Base-by-base conservation (phyloP, 2,797 vertebrate species). In the Rhinophrynus dorsalis region DNA sequence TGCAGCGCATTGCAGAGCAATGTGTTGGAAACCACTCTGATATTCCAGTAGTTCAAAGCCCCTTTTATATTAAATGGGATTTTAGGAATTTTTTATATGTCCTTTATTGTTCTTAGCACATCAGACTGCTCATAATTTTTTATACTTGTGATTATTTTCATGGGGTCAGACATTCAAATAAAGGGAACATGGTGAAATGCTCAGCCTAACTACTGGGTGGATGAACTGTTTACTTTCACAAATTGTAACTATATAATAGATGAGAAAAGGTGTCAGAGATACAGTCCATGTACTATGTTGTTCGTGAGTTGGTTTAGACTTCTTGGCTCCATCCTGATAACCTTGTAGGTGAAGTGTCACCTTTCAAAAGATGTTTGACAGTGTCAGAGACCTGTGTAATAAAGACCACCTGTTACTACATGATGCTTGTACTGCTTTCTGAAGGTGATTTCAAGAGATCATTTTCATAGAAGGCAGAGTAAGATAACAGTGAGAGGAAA, bases 221-320 rank as follows among this genome's bases (percentile, higher is more conserved):
- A 57, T 75, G 23, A 65, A 26, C 10, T 74, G 45, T 77, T 82
- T 80, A 77, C 45, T 66, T 77, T 78, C 40, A 60, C 42, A 79
- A 54, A 37, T 74, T 64, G 74, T 68, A 83, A 71, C 75, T 79
- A 78, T 81, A 65, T 75, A 78, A 80, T 78, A n/a, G 70, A 68
- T 62, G 44, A 30, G 37, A 27, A 81, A 81, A 76, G 45, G 77
- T 77, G 69, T 78, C 75, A 58, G 76, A 81, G 76, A 79, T 76
- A 76, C 60, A 84, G 79, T 72, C 67, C 78, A 74, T 83, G 86
- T 82, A 80, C 67, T 71, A 6, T 33, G 66, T 76, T 71, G 76
- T 81, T 68, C 78, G 75, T 56, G n/a, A 78, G 77, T 80, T 85
- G 52, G 83, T 79, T 80, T 80, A 88, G 83, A 79, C 79, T 82